Conservation (phyloP, 2,113 vertebrate species). For the Potamarius usumacintae region DNA sequence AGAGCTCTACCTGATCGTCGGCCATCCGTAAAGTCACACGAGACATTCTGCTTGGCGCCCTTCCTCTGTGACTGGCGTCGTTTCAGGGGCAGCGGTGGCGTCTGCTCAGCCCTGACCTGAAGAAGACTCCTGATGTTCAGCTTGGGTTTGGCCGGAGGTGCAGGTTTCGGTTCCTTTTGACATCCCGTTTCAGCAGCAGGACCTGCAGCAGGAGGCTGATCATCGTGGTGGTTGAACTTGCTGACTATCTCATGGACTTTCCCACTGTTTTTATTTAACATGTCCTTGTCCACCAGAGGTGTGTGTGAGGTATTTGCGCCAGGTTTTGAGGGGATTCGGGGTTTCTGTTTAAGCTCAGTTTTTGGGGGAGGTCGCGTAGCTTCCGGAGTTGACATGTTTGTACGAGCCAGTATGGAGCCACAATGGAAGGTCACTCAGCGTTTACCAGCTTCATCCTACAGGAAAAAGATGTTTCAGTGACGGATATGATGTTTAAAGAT, state of each 20-base stretch:
- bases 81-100: slow-evolving; percentile 48
- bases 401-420: slow-evolving; percentile 23
- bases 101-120: background rate
- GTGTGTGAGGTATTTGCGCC: background rate
- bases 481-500: background rate
- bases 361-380: slow-evolving; percentile 39
- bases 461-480: slow-evolving; percentile 6
- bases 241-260: slow-evolving; percentile 72
- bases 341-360: slow-evolving; percentile 58
- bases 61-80: slow-evolving; percentile 48
- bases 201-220: background rate
- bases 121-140: background rate
- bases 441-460: slow-evolving; percentile 36
- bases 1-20: slow-evolving; percentile 66
- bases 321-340: slow-evolving; percentile 60
- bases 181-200: background rate
- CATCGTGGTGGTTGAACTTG: slow-evolving; percentile 63
- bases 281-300: slow-evolving; percentile 19
- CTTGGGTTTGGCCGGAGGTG: slow-evolving; percentile 58
- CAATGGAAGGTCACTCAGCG: background rate
- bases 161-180: slow-evolving; percentile 33
- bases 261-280: slow-evolving; percentile 19
- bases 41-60: background rate
- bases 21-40: slow-evolving; percentile 39
- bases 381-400: slow-evolving; percentile 67